phyloP scores from a whole-genome alignment of 2,797 vertebrate species.

The Acanthis flammea region DNA sequence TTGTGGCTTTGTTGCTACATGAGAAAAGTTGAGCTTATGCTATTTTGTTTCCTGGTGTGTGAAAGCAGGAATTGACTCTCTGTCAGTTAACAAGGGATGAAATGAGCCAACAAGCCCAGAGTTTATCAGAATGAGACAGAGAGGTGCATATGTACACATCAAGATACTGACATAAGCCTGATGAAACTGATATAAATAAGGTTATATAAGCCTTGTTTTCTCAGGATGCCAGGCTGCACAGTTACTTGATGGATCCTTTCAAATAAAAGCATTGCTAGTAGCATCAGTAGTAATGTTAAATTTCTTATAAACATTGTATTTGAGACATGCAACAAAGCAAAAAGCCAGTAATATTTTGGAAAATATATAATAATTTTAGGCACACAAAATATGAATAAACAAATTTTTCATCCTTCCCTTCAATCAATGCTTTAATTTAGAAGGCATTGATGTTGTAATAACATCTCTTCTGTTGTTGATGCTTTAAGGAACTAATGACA shows the following conservation, averaged over 20 bases:
- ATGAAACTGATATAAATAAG: not conserved
- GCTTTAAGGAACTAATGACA: not conserved
- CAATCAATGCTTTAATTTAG: not conserved
- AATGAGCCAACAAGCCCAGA: not conserved
- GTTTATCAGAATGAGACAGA: not conserved
- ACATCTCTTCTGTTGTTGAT: not conserved
- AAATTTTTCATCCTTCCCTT: not conserved
- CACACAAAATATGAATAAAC: not conserved
- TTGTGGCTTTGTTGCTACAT: not conserved
- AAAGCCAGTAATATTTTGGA: not conserved
- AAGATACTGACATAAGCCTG: not conserved
- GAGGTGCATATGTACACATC: not conserved
- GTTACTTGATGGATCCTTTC: not conserved
- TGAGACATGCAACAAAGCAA: not conserved
- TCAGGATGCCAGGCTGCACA: not conserved
- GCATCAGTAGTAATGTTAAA: not conserved
- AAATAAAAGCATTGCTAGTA: not conserved
- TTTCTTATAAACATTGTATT: not conserved
- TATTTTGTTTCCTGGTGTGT: not conserved
- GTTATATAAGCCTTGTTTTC: not conserved
- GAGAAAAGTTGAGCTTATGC: not conserved
- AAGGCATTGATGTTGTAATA: not conserved
- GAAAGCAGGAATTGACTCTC: not conserved
- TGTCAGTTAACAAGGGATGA: not conserved
- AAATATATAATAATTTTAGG: not conserved